phyloP scores from a whole-genome alignment of 2,797 vertebrate genomes.

The Alectoris magna region DNA sequence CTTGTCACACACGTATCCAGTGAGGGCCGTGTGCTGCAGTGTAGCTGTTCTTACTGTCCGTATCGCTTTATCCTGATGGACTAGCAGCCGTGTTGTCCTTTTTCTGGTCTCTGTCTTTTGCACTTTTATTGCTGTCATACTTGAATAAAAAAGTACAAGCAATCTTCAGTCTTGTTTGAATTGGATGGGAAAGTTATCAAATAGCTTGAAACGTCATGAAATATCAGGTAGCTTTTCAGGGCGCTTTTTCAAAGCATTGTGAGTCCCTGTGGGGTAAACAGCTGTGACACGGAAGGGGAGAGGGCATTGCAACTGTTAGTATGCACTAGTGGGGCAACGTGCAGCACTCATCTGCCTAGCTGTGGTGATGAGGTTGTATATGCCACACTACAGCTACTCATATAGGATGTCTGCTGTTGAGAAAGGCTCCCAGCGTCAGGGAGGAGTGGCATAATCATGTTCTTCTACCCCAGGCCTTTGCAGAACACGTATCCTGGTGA shows the following conservation, averaged over 20 bases:
- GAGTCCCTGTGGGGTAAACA: not conserved
- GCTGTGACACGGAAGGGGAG: fast-evolving
- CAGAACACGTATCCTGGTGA: not conserved
- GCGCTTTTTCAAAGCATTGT: not conserved
- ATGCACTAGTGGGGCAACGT: fast-evolving
- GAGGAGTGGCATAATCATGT: not conserved
- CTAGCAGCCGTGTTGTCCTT: not conserved
- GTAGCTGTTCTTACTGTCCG: fast-evolving
- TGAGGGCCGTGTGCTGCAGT: not conserved
- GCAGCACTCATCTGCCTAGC: not conserved
- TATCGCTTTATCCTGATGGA: not conserved
- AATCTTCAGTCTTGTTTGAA: not conserved
- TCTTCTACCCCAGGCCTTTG: not conserved
- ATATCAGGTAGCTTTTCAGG: not conserved
- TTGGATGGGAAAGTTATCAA: not conserved
- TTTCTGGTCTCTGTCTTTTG: not conserved
- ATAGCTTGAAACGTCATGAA: not conserved
- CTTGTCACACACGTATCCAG: not conserved
- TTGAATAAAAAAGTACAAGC: not conserved
- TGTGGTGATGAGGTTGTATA: fast-evolving
- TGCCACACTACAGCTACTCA: not conserved
- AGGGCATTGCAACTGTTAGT: not conserved
- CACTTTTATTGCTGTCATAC: not conserved
- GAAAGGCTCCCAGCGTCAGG: fast-evolving
- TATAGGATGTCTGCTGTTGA: not conserved